phyloP scores from a whole-genome alignment of 2,797 vertebrate genomes.

The Thripadectes ignobilis region DNA sequence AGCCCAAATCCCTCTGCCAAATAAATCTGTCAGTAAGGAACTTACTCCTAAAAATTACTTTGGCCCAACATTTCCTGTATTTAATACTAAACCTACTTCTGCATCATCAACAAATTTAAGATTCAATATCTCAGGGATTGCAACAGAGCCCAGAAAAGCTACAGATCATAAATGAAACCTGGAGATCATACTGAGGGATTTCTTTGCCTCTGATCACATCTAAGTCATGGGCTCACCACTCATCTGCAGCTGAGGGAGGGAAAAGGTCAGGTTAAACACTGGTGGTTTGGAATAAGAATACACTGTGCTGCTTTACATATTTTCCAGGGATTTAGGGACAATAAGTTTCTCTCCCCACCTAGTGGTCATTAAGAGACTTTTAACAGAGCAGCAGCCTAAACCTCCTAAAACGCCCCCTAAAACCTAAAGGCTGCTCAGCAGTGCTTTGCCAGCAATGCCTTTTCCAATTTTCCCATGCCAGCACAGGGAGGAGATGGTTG shows the following conservation, averaged over 20 bases:
- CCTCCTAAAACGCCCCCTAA: no score
- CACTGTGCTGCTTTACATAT: accelerated
- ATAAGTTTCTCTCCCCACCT: slow-evolving; percentile 71
- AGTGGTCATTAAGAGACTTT: slow-evolving; percentile 59
- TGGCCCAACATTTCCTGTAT: neutral
- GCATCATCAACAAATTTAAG: neutral
- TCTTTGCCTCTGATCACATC: neutral
- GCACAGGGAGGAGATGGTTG: neutral
- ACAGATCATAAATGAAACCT: neutral
- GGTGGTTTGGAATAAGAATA: accelerated
- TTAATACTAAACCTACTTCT: neutral
- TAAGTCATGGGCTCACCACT: neutral
- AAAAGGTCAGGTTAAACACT: neutral
- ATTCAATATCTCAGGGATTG: neutral
- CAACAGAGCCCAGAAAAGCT: neutral
- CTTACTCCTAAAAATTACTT: neutral
- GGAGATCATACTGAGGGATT: neutral
- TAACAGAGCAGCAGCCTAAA: neutral
- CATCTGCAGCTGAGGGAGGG: neutral
- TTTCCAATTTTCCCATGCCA: neutral
- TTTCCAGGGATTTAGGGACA: neutral
- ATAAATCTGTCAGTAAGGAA: slow-evolving; percentile 18
- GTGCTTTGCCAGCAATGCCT: neutral
- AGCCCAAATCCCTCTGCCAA: neutral
- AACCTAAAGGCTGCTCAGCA: neutral